Evolutionary conservation across 92 coral and sea anemone species (phyloP).

Genomic region (Metridium senile): DNA sequence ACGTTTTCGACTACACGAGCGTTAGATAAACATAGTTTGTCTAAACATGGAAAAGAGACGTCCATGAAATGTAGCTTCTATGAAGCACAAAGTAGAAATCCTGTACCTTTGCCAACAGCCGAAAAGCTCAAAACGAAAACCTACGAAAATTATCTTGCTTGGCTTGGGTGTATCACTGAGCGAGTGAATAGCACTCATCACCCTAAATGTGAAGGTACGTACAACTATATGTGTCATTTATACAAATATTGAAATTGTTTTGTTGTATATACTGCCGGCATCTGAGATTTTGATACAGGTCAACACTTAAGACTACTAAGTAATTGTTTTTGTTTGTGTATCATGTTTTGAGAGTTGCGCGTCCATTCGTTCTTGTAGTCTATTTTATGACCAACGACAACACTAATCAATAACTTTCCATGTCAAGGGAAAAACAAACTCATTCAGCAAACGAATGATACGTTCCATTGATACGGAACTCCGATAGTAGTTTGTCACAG

Average conservation of each 20-base stretch:
- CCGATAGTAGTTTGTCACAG: neutral
- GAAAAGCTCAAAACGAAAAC: neutral
- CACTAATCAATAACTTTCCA: neutral
- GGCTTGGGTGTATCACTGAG: slow-evolving; percentile 16
- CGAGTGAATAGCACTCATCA: slow-evolving; percentile 30
- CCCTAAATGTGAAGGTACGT: slow-evolving; percentile 28
- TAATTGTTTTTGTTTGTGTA: too few relatives aligned
- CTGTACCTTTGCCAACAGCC: neutral
- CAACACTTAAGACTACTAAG: too few relatives aligned
- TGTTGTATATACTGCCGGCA: neutral
- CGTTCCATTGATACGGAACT: slow-evolving; percentile 1
- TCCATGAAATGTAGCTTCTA: neutral
- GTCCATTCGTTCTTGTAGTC: too few relatives aligned
- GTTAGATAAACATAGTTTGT: neutral
- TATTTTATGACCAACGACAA: neutral
- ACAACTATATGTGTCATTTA: neutral
- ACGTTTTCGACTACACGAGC: neutral
- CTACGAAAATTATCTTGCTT: slow-evolving; percentile 14
- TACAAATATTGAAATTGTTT: neutral
- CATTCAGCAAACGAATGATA: too few relatives aligned
- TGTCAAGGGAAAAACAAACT: neutral
- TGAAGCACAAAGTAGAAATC: neutral
- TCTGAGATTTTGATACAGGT: neutral
- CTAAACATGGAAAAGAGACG: neutral
- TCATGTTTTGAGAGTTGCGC: too few relatives aligned